A percentile compares a stretch with the other conserved stretches of the same genome.
These are phyloP conservation scores for Cylindroiulus punctatus DNA, from an alignment of 2,888 invertebrate species.

Conservation along the genomic window DNA sequence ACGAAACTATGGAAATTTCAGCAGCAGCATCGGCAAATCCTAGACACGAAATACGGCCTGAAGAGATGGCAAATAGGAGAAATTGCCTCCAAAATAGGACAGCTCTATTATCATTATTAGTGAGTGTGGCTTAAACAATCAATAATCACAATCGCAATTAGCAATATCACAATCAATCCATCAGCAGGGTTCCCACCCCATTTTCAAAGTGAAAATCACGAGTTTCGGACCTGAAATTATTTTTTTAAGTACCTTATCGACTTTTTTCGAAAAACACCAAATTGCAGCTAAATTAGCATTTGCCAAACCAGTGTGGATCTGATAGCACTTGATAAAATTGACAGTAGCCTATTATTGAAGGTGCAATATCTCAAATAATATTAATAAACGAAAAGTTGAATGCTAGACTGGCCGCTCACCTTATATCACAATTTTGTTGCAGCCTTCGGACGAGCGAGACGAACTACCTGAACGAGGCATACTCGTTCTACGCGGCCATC, in stretches of 20 bases:
- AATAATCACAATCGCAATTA: no score
- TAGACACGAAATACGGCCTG: conserved; percentile 92
- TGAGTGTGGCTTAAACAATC: conserved; percentile 69
- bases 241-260: no score
- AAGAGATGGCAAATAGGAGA: conserved; percentile 99
- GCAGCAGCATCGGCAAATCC: conserved; percentile 89
- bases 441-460: conserved; percentile 96
- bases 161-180: no score
- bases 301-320: no score
- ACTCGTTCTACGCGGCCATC: conserved; percentile 95
- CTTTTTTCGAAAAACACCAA: no score
- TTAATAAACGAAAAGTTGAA: background rate
- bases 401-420: no score
- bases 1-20: conserved; percentile 98
- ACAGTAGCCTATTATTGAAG: no score
- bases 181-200: no score
- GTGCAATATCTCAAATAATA: background rate
- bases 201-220: no score
- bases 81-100: conserved; percentile 98
- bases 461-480: conserved; percentile 94
- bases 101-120: conserved; percentile 98
- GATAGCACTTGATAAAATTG: no score
- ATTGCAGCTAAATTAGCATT: no score
- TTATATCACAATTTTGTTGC: conserved; percentile 63
- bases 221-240: no score